Evolutionary conservation across 2,797 vertebrate species (phyloP).

Genomic region (Chloroceryle amazona): DNA sequence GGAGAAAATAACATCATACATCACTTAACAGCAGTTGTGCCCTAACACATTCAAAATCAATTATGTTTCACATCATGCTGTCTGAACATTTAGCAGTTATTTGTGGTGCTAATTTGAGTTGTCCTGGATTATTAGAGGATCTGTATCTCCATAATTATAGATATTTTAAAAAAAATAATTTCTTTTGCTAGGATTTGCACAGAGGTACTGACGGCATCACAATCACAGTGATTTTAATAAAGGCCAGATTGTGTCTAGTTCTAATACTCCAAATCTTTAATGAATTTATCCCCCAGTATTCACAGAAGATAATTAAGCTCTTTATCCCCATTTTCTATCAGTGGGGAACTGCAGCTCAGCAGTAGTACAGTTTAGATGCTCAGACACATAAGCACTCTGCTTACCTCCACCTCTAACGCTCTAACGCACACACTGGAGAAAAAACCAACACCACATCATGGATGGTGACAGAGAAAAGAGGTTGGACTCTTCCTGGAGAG

Average conservation of each 20-base stretch:
- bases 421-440: background rate
- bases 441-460: background rate
- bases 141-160: background rate
- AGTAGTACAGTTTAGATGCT: background rate
- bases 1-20: background rate
- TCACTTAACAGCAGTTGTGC: background rate
- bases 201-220: background rate
- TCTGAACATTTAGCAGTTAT: conserved; percentile 1
- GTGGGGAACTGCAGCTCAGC: background rate
- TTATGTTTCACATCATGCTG: conserved; percentile 16
- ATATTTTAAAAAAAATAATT: background rate
- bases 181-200: background rate
- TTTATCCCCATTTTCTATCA: background rate
- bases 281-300: background rate
- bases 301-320: background rate
- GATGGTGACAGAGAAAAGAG: background rate
- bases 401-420: background rate
- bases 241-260: background rate
- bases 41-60: conserved; percentile 7
- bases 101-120: conserved; percentile 29
- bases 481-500: background rate
- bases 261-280: background rate
- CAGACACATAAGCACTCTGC: background rate
- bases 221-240: background rate
- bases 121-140: conserved; percentile 41